Conservation (phyloP, 2,888 invertebrate genomes). For the Endomychus coccineus region DNA sequence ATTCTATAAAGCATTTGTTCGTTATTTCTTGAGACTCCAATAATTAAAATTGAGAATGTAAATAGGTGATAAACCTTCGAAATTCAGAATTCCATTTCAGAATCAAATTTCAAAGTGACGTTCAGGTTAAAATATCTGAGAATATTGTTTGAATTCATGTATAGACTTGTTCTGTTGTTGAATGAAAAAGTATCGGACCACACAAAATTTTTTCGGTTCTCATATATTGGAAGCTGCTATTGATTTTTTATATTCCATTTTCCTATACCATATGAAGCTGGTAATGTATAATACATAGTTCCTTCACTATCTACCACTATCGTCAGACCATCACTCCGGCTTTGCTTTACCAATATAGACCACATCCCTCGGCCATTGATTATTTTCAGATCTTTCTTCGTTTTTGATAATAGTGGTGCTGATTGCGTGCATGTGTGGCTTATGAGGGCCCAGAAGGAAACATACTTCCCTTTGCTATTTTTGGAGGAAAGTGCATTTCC, state of each 20-base stretch:
- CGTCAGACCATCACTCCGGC: conserved; percentile 62
- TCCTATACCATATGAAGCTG: conserved; percentile 59
- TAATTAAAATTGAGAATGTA: too few relatives aligned
- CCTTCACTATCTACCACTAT: conserved; percentile 64
- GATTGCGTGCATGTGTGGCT: conserved; percentile 47
- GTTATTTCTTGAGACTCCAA: too few relatives aligned
- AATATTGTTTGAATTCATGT: too few relatives aligned
- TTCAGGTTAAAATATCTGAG: too few relatives aligned
- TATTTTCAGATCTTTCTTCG: conserved; percentile 40
- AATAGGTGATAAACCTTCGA: too few relatives aligned
- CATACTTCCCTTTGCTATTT: conserved; percentile 21
- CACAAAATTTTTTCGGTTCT: too few relatives aligned
- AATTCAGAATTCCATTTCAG: too few relatives aligned
- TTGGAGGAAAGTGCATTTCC: conserved; percentile 63
- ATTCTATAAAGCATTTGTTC: too few relatives aligned
- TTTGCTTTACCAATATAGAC: conserved; percentile 45
- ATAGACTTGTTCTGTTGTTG: too few relatives aligned
- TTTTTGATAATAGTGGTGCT: conserved; percentile 54
- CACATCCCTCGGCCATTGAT: conserved; percentile 29
- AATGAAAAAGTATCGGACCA: too few relatives aligned
- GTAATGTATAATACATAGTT: conserved; percentile 58
- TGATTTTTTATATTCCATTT: conserved; percentile 56
- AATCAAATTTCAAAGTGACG: too few relatives aligned
- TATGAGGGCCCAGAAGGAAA: conserved; percentile 33
- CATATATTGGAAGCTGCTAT: too few relatives aligned